Base-by-base conservation (phyloP, 2,888 invertebrate genomes). In the Urechis unicinctus region DNA sequence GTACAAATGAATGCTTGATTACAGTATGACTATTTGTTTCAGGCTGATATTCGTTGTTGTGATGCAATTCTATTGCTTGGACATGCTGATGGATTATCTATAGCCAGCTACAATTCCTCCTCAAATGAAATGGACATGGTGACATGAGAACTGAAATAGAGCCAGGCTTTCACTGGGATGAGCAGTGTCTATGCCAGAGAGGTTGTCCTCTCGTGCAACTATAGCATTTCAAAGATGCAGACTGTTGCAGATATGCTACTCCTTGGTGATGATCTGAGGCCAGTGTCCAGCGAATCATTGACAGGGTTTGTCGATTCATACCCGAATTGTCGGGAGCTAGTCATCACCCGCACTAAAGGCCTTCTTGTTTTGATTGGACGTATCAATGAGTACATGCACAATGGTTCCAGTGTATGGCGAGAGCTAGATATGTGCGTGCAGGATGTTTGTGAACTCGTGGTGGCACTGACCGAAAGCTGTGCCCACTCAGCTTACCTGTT, bases 171-270 rank as follows among this genome's bases (percentile, higher is more conserved):
- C n/a, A n/a, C n/a, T n/a, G n/a, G n/a, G n/a, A 70, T 68, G 68
- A 60, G 63, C 50, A 59, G 65, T 31, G 58, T 62, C 49, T 59
- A 66, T 60, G 64, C 64, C 28, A 66, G 70, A 36, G 61, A 66
- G 26, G 66, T 70, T 53, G 70, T 68, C 4, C 56, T 68, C 41
- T 63, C 69, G 46, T 73, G 73, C 53, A 72, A 74, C 49, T 58
- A 65, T 36, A 66, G 67, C 45, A 71, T 70, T 52, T 66, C 64
- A n/a, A 69, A 70, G 30, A 69, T 77, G 62, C 75, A 75, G 61
- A 64, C 72, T 2, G 69, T 74, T 13, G 74, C 73, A 3, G 75
- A 77, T 57, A 59, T 77, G 22, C 66, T 77, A 2, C 67, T 76
- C 21, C 63, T 75, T 2, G 70, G 73, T 5, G 71, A 71, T 52